phyloP scores from a whole-genome alignment of 2,888 invertebrate genomes.

The Chaetogeoica ovagalla region DNA sequence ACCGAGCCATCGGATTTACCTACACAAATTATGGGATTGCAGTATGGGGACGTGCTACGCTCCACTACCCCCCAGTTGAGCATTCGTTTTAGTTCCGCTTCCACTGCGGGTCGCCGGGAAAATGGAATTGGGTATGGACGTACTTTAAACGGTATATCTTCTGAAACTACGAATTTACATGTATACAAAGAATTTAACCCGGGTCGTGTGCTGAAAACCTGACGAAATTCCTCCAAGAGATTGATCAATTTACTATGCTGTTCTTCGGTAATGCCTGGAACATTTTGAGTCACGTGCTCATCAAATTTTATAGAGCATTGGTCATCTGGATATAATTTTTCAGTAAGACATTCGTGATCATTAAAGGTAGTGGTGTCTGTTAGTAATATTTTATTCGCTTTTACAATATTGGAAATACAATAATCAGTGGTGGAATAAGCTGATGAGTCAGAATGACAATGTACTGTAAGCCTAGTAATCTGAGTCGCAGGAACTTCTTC shows the following conservation, averaged over 20 bases:
- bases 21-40: slow-evolving; percentile 18
- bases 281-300: no score
- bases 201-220: neutral
- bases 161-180: neutral
- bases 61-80: slow-evolving; percentile 18
- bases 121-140: neutral
- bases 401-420: no score
- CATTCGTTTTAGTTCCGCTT: neutral
- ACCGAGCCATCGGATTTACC: slow-evolving; percentile 8
- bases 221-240: neutral
- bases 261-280: no score
- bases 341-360: no score
- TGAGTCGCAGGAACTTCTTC: no score
- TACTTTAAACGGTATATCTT: neutral
- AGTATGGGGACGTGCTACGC: neutral
- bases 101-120: neutral
- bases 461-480: no score
- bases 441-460: no score
- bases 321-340: no score
- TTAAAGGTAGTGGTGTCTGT: no score
- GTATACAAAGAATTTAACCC: neutral
- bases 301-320: no score
- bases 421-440: no score
- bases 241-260: neutral
- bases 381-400: no score